Evolutionary conservation across 2,113 vertebrate genomes (phyloP), one percentile per base, ranked within the genome.

Genomic region (Clarias gariepinus): DNA sequence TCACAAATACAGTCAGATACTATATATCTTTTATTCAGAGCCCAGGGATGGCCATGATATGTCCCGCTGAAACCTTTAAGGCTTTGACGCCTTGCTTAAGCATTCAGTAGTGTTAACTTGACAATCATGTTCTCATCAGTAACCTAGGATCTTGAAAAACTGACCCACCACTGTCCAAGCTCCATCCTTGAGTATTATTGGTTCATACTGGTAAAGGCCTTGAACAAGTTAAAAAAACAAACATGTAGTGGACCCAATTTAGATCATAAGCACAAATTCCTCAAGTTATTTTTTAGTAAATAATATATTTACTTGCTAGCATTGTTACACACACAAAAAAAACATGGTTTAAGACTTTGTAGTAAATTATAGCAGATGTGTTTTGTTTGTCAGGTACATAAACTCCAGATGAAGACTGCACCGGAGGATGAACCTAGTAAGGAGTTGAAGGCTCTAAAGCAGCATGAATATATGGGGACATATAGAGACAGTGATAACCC

Each of bases 371-470:
- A 77, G 23, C 60, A 13, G 73, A 36, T 88, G 21, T 73, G 41
- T 33, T 82, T 74, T 85, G 2, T 87, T n/a, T 76, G 18, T 69
- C 71, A 79, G 84, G 47, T 11, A 47, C 63, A 80, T 61, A 82
- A 55, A 57, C 66, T 84, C 74, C 57, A 88, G 41, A 91, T 91
- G 84, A 88, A 15, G 1, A 57, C 23, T 47, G 41, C 41, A 52
- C 2, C 63, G 30, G 90, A 90, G 36, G 90, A 91, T 90, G 96
- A 96, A 90, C 92, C 92, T 47, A 94, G 89, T 85, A 93, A 95
- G 88, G 96, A 96, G 85, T 89, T 99, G 83, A 91, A 79, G 82
- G 93, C 91, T 85, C 90, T 95, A 78, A 96, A 86, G 87, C 91
- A 87, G 88, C 90, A 95, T 88, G 95, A 94, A 73, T 94, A 91